These are phyloP conservation scores for Tanypteryx hageni DNA, from an alignment of 2,888 invertebrate genomes.

Conservation along the genomic window DNA sequence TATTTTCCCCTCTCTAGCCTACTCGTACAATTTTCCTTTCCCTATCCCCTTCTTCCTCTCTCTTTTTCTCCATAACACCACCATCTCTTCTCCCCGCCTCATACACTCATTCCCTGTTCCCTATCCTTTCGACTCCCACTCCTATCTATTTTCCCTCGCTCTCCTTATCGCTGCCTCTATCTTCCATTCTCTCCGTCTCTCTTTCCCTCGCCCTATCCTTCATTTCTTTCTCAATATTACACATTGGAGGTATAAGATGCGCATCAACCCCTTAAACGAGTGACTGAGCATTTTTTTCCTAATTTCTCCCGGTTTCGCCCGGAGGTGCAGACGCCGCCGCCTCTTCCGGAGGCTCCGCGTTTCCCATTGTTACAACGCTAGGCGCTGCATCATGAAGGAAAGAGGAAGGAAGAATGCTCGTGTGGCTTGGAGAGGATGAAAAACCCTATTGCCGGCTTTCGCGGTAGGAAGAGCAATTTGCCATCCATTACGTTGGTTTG, in stretches of 20 bases:
- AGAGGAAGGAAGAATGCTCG: background rate
- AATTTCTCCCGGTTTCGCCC: background rate
- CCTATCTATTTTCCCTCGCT: background rate
- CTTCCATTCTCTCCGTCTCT: background rate
- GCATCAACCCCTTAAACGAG: background rate
- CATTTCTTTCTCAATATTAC: background rate
- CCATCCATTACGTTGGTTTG: background rate
- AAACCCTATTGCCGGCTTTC: background rate
- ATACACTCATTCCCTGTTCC: too few species aligned
- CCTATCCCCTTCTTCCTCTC: background rate
- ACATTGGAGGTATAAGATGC: background rate
- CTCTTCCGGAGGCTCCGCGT: background rate
- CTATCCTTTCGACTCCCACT: background rate
- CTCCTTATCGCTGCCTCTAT: background rate
- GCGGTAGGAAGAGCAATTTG: background rate
- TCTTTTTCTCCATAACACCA: background rate
- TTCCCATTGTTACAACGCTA: background rate
- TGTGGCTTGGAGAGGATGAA: background rate
- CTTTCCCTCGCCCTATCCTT: background rate
- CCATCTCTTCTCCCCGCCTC: background rate
- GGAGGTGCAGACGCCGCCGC: background rate
- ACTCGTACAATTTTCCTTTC: background rate
- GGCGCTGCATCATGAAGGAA: background rate
- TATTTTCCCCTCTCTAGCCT: too few species aligned
- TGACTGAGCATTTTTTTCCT: constrained; percentile 13